A percentile compares a stretch with the other conserved stretches of the same genome.
Conservation (phyloP, 2,797 vertebrate species). For the Dendrocincla tyrannina region DNA sequence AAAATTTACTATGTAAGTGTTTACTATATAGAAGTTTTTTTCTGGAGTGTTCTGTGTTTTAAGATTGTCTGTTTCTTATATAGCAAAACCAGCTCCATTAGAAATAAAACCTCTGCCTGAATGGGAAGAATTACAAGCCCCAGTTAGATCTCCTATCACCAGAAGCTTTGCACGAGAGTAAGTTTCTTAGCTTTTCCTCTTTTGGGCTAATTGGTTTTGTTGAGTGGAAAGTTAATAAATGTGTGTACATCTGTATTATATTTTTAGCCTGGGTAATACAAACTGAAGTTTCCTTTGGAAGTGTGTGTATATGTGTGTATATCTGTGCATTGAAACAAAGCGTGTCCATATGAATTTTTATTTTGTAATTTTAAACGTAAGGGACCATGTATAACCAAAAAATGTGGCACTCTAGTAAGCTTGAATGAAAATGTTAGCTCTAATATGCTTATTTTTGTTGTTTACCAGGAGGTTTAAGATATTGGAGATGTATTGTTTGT, state of each 20-base stretch:
- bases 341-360: neutral
- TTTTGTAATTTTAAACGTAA: neutral
- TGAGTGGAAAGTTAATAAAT: neutral
- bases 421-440: neutral
- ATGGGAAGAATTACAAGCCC: constrained; percentile 94
- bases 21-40: neutral
- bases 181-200: constrained; percentile 73
- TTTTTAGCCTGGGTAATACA: neutral
- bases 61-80: constrained; percentile 52
- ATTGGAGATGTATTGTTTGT: constrained; percentile 54
- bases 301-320: neutral
- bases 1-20: neutral
- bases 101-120: constrained; percentile 95
- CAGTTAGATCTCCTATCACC: constrained; percentile 95
- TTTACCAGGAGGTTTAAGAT: constrained; percentile 37
- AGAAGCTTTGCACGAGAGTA: constrained; percentile 97
- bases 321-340: neutral
- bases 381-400: neutral
- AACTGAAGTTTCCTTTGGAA: neutral
- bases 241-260: neutral
- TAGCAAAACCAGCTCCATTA: constrained; percentile 94
- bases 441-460: constrained; percentile 27
- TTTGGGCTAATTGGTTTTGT: neutral
- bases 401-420: neutral
- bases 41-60: neutral